Evolutionary conservation across 1,140 invertebrate species (phyloP).

Genomic region (Chironomus striatipennis): DNA sequence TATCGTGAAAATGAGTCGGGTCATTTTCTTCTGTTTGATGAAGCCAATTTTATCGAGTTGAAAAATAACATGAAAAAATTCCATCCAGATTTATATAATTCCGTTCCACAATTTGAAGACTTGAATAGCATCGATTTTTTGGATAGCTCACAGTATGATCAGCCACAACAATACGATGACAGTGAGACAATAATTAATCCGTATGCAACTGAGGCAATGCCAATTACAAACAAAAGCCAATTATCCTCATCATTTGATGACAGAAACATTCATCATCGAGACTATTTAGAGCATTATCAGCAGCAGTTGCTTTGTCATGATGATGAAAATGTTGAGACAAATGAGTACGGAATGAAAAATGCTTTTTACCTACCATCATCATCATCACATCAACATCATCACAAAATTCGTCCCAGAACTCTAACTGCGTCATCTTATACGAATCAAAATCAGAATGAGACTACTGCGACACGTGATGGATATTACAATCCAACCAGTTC

Average conservation of each 20-base stretch:
- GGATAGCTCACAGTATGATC: not conserved
- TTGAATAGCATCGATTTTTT: not conserved
- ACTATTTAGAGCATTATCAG: slow-evolving; percentile 37
- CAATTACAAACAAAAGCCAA: not conserved
- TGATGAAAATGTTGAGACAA: not conserved
- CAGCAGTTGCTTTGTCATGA: slow-evolving; percentile 18
- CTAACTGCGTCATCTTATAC: not conserved
- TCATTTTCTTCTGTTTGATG: not conserved
- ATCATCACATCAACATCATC: not conserved
- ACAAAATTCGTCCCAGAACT: not conserved
- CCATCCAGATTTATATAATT: slow-evolving; percentile 21
- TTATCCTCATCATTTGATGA: slow-evolving; percentile 6
- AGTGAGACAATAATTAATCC: slow-evolving; percentile 17
- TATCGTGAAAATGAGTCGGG: not conserved
- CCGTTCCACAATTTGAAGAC: slow-evolving; percentile 22
- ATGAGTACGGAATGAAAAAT: not conserved
- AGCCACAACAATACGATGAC: not conserved
- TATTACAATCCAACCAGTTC: slow-evolving; percentile 10
- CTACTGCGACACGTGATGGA: not conserved
- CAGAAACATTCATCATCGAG: slow-evolving; percentile 29
- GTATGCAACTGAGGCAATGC: not conserved
- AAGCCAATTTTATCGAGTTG: not conserved
- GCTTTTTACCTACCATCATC: not conserved
- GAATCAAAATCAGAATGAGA: not conserved
- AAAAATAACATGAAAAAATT: slow-evolving; percentile 21